phyloP scores from a whole-genome alignment of 2,797 vertebrate genomes.

The Diplodus sargus region DNA sequence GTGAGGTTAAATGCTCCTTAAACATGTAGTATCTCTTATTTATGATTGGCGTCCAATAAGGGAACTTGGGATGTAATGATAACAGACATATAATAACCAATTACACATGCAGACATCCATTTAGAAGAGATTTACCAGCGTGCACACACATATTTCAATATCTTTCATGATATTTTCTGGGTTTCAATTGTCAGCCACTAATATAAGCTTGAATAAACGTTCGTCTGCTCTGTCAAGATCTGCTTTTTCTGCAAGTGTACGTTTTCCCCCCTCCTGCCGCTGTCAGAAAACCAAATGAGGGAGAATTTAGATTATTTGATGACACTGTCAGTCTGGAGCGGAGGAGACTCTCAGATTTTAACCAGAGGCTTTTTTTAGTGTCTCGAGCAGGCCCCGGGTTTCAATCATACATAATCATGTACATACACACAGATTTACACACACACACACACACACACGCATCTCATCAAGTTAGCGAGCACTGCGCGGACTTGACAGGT shows the following conservation, averaged over 20 bases:
- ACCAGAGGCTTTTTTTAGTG: conserved; percentile 80
- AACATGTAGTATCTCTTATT: too few relatives aligned
- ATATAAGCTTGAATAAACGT: conserved; percentile 48
- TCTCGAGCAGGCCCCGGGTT: conserved; percentile 70
- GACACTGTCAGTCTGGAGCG: conserved; percentile 76
- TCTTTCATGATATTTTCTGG: not conserved
- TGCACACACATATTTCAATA: not conserved
- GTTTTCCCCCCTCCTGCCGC: conserved; percentile 30
- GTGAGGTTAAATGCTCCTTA: too few relatives aligned
- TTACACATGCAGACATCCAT: not conserved
- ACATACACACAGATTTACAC: conserved; percentile 68
- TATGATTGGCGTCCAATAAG: too few relatives aligned
- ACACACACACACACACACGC: conserved; percentile 62
- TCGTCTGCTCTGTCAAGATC: conserved; percentile 70
- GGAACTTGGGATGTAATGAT: too few relatives aligned
- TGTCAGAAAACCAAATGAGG: conserved; percentile 78
- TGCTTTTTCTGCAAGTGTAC: conserved; percentile 53
- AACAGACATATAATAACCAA: not conserved
- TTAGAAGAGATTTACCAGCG: not conserved
- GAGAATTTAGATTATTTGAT: conserved; percentile 73
- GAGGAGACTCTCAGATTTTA: conserved; percentile 79
- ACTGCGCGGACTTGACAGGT: conserved; percentile 79
- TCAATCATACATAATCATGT: conserved; percentile 81
- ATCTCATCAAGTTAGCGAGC: conserved; percentile 77
- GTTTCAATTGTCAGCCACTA: conserved; percentile 16